Conservation (phyloP, 2,797 vertebrate genomes). For the Trachurus trachurus region DNA sequence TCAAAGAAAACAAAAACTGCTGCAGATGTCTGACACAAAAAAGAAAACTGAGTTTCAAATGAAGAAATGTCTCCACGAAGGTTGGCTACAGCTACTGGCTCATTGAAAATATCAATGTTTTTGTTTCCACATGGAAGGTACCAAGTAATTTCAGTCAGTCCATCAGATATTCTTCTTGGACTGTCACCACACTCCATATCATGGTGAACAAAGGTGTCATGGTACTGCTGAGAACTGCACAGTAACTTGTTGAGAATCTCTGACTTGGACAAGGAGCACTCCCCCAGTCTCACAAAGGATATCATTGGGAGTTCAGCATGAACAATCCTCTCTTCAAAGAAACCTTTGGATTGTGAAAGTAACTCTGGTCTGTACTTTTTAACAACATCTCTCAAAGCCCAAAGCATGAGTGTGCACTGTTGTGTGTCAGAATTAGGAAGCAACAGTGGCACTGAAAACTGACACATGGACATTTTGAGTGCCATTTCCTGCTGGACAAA, state of each 20-base stretch:
- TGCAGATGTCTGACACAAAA: conserved; percentile 84
- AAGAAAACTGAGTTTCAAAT: conserved; percentile 83
- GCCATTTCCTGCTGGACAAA: conserved; percentile 88
- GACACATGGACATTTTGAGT: conserved; percentile 90
- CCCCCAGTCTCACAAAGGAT: conserved; percentile 81
- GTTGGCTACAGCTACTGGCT: conserved; percentile 86
- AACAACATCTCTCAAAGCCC: conserved; percentile 88
- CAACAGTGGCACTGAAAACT: conserved; percentile 89
- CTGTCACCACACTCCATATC: conserved; percentile 78
- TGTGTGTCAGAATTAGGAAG: conserved; percentile 73
- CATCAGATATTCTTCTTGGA: conserved; percentile 77
- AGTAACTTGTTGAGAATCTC: conserved; percentile 86
- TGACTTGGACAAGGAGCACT: conserved; percentile 86
- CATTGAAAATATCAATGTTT: conserved; percentile 84
- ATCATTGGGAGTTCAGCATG: conserved; percentile 71
- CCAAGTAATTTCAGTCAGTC: conserved; percentile 87
- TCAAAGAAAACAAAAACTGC: conserved; percentile 89
- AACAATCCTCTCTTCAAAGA: conserved; percentile 83
- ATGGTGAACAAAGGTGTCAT: conserved; percentile 82
- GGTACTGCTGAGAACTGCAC: conserved; percentile 80
- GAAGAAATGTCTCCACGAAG: conserved; percentile 83
- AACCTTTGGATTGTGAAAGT: conserved; percentile 71
- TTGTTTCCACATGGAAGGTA: conserved; percentile 85
- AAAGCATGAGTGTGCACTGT: conserved; percentile 84
- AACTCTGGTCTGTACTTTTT: conserved; percentile 85